Evolutionary conservation across 2,113 vertebrate species (phyloP), one percentile per base, ranked within the genome.

Genomic region (Sakesphorus luctuosus): DNA sequence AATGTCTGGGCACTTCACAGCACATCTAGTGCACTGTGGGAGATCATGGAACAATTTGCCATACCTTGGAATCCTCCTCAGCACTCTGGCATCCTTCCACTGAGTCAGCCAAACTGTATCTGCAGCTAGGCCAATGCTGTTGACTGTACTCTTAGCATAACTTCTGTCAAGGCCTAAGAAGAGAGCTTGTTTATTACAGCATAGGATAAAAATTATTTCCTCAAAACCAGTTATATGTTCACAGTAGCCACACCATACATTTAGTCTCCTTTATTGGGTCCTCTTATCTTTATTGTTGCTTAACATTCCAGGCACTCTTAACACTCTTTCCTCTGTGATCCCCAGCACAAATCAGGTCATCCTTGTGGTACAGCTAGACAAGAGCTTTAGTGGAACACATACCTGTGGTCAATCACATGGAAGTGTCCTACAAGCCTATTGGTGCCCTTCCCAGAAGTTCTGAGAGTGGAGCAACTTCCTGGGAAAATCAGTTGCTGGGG

Each of bases 381-480:
- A 25, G 23, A n/a, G 19, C 8, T 68, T 23, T 69, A 38, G 43
- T 9, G 18, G 23, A 62, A 13, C 4, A 20, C 25, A 4, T 3
- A 23, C 11, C 19, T 40, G 4, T 58, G 24, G 28, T n/a, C 77
- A n/a, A 31, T 6, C 40, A 25, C 40, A 25, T 4, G 11, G 21
- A 73, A 47, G 33, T 18, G 5, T 5, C 55, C 40, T 43, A 28
- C 2, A 23, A 88, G 23, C 25, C 59, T 52, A 7, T 20, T 71
- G n/a, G 18, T 58, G 14, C 21, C 13, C 26, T 50, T 44, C 3
- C 7, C 38, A 62, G 47, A 1, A 83, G 19, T 31, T 68, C 67
- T 43, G 9, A 18, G 44, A 53, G 25, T 3, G 13, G 19, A 75
- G 15, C 6, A 76, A 19, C 7, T 49, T 26, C 0, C 0, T 38